Evolutionary conservation across 1,140 invertebrate species (phyloP).

Genomic region (Aphaenogaster floridana): DNA sequence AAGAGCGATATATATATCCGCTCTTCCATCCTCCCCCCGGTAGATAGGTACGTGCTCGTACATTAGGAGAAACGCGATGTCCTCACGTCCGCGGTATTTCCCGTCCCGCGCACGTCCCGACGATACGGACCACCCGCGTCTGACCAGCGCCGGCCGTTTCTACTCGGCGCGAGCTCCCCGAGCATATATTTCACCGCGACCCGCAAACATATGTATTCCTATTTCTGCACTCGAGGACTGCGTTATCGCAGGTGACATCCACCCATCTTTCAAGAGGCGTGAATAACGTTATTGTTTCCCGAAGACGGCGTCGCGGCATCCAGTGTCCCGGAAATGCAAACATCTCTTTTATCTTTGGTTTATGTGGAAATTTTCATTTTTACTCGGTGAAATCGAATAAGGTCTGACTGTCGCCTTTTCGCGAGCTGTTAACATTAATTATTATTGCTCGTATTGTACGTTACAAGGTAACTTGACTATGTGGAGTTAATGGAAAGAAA

Average conservation of each 20-base stretch:
- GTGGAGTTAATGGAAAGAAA: neutral
- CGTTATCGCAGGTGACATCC: neutral
- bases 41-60: slow-evolving; percentile 17
- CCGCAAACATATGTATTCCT: slow-evolving; percentile 45
- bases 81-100: slow-evolving; percentile 53
- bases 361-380: neutral
- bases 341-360: neutral
- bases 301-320: neutral
- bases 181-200: slow-evolving; percentile 48
- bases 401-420: too few species aligned
- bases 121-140: slow-evolving; percentile 41
- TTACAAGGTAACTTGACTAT: neutral
- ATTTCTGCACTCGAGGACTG: slow-evolving; percentile 11
- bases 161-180: slow-evolving; percentile 21
- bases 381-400: neutral
- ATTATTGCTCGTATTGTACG: neutral
- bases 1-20: neutral
- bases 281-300: slow-evolving; percentile 52
- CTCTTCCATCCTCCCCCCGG: too few species aligned
- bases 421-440: neutral
- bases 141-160: slow-evolving; percentile 44
- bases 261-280: slow-evolving; percentile 23
- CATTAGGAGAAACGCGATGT: slow-evolving; percentile 44
- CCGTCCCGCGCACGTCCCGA: slow-evolving; percentile 35
- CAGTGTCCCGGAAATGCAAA: neutral